phyloP scores from a whole-genome alignment of 2,797 vertebrate genomes.

The Astyanax mexicanus region DNA sequence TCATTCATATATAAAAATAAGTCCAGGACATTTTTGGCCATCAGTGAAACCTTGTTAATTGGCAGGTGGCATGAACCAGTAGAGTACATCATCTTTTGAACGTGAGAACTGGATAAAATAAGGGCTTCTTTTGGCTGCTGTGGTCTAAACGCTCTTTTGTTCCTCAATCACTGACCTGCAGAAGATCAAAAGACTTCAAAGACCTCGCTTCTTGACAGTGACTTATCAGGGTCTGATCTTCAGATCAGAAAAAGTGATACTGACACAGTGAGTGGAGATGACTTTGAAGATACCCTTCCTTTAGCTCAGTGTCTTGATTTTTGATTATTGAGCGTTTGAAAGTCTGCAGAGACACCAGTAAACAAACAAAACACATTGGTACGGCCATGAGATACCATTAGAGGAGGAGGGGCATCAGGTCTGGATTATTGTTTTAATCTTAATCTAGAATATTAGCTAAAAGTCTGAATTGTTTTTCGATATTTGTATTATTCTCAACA shows the following conservation, averaged over 20 bases:
- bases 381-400: too few species aligned
- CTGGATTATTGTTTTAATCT: too few species aligned
- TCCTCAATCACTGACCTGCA: constrained; percentile 43
- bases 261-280: constrained; percentile 34
- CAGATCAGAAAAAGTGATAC: constrained; percentile 49
- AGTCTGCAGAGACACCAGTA: too few species aligned
- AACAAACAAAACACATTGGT: too few species aligned
- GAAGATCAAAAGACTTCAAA: constrained; percentile 56
- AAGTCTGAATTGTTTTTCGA: too few species aligned
- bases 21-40: background rate
- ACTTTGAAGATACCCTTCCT: constrained; percentile 36
- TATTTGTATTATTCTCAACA: too few species aligned
- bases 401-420: too few species aligned
- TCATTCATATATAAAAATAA: background rate
- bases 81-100: constrained; percentile 42
- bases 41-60: constrained; percentile 10
- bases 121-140: constrained; percentile 51
- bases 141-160: constrained; percentile 52
- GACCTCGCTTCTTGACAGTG: constrained; percentile 39
- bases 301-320: constrained; percentile 20
- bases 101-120: constrained; percentile 29
- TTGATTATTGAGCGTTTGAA: background rate
- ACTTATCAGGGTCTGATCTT: constrained; percentile 30
- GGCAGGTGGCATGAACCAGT: constrained; percentile 16
- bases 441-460: too few species aligned